Evolutionary conservation across 2,888 invertebrate species (phyloP).

Genomic region (Bembecia ichneumoniformis): DNA sequence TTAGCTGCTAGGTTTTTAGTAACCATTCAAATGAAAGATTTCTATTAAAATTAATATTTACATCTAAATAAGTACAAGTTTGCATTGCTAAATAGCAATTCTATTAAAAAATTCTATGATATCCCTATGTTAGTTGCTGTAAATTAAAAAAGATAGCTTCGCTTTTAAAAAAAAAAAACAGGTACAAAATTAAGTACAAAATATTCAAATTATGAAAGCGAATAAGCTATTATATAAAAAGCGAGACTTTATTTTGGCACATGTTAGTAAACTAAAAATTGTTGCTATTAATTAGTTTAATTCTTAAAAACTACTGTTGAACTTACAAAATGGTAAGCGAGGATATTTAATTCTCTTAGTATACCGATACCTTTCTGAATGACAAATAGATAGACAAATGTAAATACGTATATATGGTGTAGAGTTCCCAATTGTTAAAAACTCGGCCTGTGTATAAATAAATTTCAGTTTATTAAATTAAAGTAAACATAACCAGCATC

Average conservation of each 20-base stretch:
- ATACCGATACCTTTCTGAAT: neutral
- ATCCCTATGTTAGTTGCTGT: neutral
- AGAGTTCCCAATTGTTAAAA: too few relatives aligned
- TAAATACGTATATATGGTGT: neutral
- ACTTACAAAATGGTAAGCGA: neutral
- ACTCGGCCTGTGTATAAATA: too few relatives aligned
- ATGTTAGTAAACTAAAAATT: conserved; percentile 23
- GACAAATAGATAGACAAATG: neutral
- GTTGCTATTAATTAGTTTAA: neutral
- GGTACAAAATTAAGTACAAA: neutral
- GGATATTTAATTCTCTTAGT: neutral
- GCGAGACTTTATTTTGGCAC: conserved; percentile 38
- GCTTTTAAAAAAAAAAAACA: neutral
- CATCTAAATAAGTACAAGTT: conserved; percentile 14
- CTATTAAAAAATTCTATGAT: neutral
- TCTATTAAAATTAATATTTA: conserved; percentile 19
- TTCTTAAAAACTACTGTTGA: neutral
- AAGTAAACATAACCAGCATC: too few relatives aligned
- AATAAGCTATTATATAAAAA: neutral
- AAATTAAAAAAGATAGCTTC: neutral
- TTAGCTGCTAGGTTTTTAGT: conserved; percentile 49
- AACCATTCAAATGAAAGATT: conserved; percentile 15
- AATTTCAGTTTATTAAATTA: too few relatives aligned
- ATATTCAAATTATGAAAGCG: neutral
- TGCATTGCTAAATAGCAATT: neutral